These are phyloP conservation scores for Druceiella hillmani DNA, from an alignment of 2,888 invertebrate genomes.

Conservation along the genomic window DNA sequence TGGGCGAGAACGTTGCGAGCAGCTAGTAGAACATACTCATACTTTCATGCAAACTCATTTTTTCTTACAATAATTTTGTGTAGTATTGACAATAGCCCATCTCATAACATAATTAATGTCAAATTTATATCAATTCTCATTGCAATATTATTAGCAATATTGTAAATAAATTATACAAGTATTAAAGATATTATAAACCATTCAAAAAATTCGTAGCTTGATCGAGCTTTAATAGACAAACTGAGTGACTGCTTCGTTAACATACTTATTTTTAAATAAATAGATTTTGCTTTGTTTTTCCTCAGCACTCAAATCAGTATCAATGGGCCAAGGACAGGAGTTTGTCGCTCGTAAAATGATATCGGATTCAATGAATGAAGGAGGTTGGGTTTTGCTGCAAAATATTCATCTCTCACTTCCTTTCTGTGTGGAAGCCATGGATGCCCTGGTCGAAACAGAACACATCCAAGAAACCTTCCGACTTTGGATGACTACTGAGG, in stretches of 20 bases:
- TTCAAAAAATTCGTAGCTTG: too few relatives aligned
- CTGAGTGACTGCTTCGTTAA: conserved; percentile 1
- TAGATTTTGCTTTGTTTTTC: conserved; percentile 19
- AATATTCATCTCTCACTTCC: conserved; percentile 94
- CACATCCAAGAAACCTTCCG: conserved; percentile 78
- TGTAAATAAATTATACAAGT: too few relatives aligned
- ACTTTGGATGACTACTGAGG: conserved; percentile 93
- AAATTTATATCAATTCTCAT: too few relatives aligned
- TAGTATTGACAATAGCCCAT: too few relatives aligned
- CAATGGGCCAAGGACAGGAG: conserved; percentile 98
- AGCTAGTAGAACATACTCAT: too few relatives aligned
- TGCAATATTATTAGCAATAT: too few relatives aligned
- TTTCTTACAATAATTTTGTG: too few relatives aligned
- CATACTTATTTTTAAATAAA: conserved; percentile 4
- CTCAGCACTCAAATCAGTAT: conserved; percentile 75
- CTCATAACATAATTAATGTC: too few relatives aligned
- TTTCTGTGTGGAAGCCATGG: conserved; percentile 90
- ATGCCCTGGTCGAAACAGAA: conserved; percentile 80
- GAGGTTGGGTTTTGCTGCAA: conserved; percentile 92
- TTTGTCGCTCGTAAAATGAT: conserved; percentile 78
- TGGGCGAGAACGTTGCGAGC: too few relatives aligned
- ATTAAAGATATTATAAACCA: too few relatives aligned
- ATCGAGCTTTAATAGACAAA: too few relatives aligned
- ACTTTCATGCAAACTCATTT: too few relatives aligned
- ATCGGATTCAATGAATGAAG: conserved; percentile 69